Conservation (phyloP, 2,888 invertebrate species). For the Scaptomyza polygonia region DNA sequence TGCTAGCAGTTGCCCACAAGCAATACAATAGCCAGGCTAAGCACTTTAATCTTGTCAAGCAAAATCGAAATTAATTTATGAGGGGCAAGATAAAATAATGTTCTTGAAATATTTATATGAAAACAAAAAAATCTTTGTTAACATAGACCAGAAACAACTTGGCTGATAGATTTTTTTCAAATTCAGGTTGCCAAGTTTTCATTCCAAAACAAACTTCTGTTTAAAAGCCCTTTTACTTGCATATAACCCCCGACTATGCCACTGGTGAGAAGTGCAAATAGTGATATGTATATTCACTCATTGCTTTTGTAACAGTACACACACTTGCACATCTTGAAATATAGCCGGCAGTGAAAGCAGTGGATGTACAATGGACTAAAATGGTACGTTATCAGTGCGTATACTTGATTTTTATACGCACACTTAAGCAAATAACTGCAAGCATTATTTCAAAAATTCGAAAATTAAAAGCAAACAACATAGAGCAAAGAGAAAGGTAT, state of each 20-base stretch:
- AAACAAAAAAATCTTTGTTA: too few relatives aligned
- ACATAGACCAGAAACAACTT: background rate
- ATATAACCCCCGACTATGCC: conserved; percentile 23
- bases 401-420: conserved; percentile 79
- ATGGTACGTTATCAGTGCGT: conserved; percentile 72
- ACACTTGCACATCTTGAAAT: conserved; percentile 17
- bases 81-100: too few relatives aligned
- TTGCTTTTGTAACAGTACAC: conserved; percentile 9
- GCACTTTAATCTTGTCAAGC: conserved; percentile 1
- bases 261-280: conserved; percentile 32
- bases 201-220: background rate
- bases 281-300: conserved; percentile 12
- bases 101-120: too few relatives aligned
- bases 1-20: conserved; percentile 17
- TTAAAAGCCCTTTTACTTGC: conserved; percentile 1
- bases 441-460: conserved; percentile 78
- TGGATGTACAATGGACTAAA: conserved; percentile 54
- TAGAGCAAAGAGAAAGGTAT: conserved; percentile 38
- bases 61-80: background rate
- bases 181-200: too few relatives aligned
- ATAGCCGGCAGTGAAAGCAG: conserved; percentile 22
- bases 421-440: conserved; percentile 78
- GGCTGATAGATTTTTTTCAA: background rate
- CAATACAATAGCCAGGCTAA: conserved; percentile 4
- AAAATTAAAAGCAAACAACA: conserved; percentile 78